phyloP scores from a whole-genome alignment of 2,113 vertebrate species.

The Bombycilla garrulus region DNA sequence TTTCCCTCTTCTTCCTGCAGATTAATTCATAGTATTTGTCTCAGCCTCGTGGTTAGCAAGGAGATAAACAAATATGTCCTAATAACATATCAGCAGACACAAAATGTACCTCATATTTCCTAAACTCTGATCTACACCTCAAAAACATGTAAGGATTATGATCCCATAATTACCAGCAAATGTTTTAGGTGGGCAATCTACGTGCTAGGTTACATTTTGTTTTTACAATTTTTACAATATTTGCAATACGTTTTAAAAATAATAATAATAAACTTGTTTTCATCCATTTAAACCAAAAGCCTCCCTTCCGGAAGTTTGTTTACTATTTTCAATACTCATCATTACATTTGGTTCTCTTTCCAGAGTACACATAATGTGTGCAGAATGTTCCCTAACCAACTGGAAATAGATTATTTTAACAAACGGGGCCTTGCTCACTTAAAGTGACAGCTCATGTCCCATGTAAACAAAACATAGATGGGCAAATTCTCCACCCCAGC shows the following conservation, averaged over 20 bases:
- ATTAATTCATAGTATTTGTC: background rate
- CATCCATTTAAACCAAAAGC: slow-evolving; percentile 28
- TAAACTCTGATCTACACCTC: background rate
- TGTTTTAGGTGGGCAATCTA: background rate
- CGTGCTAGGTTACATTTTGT: background rate
- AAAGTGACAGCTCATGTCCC: slow-evolving; percentile 13
- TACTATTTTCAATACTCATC: slow-evolving; percentile 52
- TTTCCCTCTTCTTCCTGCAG: background rate
- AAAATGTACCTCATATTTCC: background rate
- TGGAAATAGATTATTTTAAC: slow-evolving; percentile 46
- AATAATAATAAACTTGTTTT: slow-evolving; percentile 52
- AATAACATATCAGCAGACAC: background rate
- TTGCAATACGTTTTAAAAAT: slow-evolving; percentile 39
- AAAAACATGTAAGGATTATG: background rate
- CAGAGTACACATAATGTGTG: slow-evolving; percentile 31
- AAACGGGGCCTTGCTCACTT: background rate
- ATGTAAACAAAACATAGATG: background rate
- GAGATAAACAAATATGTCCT: background rate
- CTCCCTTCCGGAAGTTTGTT: slow-evolving; percentile 45
- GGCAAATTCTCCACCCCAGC: background rate
- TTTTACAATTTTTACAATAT: slow-evolving; percentile 33
- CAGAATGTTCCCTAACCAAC: slow-evolving; percentile 45
- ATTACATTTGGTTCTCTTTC: slow-evolving; percentile 43
- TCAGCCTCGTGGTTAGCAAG: background rate
- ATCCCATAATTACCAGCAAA: slow-evolving; percentile 16